A percentile compares a stretch with the other conserved stretches of the same genome.
These are phyloP conservation scores for Schizaphis graminum DNA, from an alignment of 2,888 invertebrate genomes.

Conservation along the genomic window DNA sequence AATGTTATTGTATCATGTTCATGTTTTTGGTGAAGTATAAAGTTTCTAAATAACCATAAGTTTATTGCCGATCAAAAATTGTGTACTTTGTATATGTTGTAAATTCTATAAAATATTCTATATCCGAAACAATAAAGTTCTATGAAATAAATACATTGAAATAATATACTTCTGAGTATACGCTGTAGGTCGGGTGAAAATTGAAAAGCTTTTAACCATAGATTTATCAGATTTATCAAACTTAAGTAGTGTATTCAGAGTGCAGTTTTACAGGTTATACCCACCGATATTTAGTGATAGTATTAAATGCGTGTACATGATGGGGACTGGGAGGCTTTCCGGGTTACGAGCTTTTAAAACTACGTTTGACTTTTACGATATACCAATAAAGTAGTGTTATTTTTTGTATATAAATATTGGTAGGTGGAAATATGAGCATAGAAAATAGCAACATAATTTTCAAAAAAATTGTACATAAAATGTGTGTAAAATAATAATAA, in stretches of 20 bases:
- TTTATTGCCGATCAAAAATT: neutral
- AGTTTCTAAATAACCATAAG: neutral
- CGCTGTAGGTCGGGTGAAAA: neutral
- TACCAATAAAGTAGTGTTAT: conserved; percentile 14
- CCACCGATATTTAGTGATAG: conserved; percentile 3
- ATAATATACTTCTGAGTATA: neutral
- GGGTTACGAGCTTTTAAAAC: conserved; percentile 42
- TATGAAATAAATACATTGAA: conserved; percentile 26
- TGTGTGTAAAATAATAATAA: conserved; percentile 25
- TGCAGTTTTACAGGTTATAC: conserved; percentile 33
- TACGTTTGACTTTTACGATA: conserved; percentile 32
- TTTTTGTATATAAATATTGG: neutral
- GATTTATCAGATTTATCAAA: conserved; percentile 56
- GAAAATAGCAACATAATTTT: conserved; percentile 23
- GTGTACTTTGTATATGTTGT: neutral
- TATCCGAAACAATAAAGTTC: neutral
- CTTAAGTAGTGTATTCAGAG: conserved; percentile 1
- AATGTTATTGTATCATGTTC: neutral
- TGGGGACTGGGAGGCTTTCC: neutral
- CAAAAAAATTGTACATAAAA: conserved; percentile 28
- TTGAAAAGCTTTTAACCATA: conserved; percentile 49
- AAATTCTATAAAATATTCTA: neutral
- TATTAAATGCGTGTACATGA: neutral
- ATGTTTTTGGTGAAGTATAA: neutral
- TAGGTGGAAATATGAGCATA: neutral